Evolutionary conservation across 2,888 invertebrate species (phyloP), one percentile per base, ranked within the genome.

Genomic region (Sceliomorpha sp.): DNA sequence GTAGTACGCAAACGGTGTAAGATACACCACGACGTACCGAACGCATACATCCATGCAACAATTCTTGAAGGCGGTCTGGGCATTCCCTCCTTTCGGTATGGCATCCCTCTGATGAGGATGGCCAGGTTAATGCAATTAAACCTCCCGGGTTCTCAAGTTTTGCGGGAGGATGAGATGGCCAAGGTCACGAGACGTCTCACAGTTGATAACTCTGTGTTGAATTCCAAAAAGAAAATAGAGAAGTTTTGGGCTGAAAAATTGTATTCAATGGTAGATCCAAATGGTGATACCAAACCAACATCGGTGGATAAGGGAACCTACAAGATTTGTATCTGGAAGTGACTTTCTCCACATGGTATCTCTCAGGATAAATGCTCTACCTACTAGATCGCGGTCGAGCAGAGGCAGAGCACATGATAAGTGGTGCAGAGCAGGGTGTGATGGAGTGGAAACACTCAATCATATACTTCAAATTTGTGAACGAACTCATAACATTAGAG

Each of bases 1-100:
- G 55, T 70, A 0, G 74, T 82, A 0, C 72, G 86, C 50, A 69
- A 50, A 3, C 78, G 79, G 76, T 58, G 83, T 1, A n/a, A n/a
- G n/a, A n/a, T 88, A 0, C 87, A 86, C 0, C 53, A 75, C 2
- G 86, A 86, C 45, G 68, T 70, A 1, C 77, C 83, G 0, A 74
- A 72, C 1, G 82, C 76, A 0, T 88, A 83, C 55, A 86, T 42
- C 78, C 85, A 0, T 40, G 72, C 2, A 1, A 6, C 1, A 2
- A 50, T 72, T 0, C 70, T 37, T 26, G 80, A 81, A 59, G 81
- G 73, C 50, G 83, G 75, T 1, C 72, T 77, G 36, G 79, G 70
- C 2, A 72, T 60, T 20, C 76, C 62, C 40, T 81, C 51, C 66
- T 34, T 73, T n/a, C 9, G 70, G 1, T 68, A 50, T 26, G 2